These are phyloP conservation scores for Puma concolor DNA, from an alignment of 2,113 vertebrate species.

Conservation along the genomic window DNA sequence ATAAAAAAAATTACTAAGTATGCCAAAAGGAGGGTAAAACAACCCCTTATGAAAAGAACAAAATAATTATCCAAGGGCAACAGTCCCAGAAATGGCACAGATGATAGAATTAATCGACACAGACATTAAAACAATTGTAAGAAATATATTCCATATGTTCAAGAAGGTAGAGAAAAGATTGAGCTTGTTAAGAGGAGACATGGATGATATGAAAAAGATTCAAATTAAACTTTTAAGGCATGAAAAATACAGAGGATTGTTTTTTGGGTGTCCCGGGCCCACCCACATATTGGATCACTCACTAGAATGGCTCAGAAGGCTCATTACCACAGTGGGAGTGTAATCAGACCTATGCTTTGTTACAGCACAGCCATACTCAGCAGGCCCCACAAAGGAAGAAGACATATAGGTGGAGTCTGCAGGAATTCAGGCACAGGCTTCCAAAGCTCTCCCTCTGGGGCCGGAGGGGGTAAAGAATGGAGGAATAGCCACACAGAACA, in stretches of 20 bases:
- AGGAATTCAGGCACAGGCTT: background rate
- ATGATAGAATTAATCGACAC: background rate
- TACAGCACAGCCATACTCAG: background rate
- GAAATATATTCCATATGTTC: background rate
- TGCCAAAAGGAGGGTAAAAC: background rate
- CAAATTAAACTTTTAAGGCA: background rate
- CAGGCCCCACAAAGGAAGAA: background rate
- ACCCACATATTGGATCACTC: background rate
- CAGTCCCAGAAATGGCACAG: slow-evolving; percentile 17
- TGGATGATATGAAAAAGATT: background rate
- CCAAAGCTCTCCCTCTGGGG: background rate
- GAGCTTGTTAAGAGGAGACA: background rate
- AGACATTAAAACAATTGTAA: background rate
- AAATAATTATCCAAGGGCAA: background rate
- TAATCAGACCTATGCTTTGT: background rate
- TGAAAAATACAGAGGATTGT: background rate
- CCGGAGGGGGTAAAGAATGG: background rate
- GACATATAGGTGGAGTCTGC: background rate
- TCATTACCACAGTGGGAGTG: background rate
- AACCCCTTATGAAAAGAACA: background rate
- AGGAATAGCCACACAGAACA: background rate
- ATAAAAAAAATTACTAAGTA: background rate
- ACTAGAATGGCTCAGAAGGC: background rate
- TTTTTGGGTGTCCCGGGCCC: background rate
- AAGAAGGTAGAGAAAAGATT: slow-evolving; percentile 4